A percentile compares a stretch with the other conserved stretches of the same genome.
Evolutionary conservation across 2,797 vertebrate genomes (phyloP).

Genomic region (Poeciliopsis gracilis): DNA sequence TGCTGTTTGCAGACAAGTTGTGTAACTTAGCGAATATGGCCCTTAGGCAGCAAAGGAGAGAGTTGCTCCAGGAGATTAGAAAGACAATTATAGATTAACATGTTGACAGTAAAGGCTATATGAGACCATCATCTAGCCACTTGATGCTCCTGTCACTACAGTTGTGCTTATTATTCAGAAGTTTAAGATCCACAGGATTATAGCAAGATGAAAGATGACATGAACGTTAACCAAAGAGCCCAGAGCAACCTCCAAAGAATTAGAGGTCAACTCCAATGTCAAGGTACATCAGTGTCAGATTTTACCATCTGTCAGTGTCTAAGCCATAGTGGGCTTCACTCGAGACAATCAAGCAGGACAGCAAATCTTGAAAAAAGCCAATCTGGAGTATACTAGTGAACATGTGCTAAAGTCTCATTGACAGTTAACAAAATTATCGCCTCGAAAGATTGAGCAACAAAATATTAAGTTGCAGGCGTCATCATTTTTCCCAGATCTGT

Average conservation of each 20-base stretch:
- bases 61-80: neutral
- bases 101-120: neutral
- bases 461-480: neutral
- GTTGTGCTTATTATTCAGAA: neutral
- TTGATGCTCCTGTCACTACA: neutral
- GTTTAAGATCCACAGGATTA: neutral
- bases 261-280: neutral
- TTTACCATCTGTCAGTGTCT: neutral
- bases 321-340: too few species aligned
- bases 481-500: neutral
- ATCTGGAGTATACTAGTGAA: neutral
- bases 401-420: neutral
- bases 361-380: neutral
- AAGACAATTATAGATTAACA: neutral
- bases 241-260: neutral
- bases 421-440: neutral
- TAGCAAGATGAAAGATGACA: neutral
- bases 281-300: neutral
- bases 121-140: neutral
- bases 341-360: neutral
- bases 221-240: neutral
- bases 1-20: neutral
- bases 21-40: neutral
- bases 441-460: neutral
- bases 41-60: neutral